Percentiles rank a stretch among this genome's conserved stretches.
These are phyloP conservation scores for Dinomys branickii DNA, from an alignment of 2,113 vertebrate genomes.

Conservation along the genomic window DNA sequence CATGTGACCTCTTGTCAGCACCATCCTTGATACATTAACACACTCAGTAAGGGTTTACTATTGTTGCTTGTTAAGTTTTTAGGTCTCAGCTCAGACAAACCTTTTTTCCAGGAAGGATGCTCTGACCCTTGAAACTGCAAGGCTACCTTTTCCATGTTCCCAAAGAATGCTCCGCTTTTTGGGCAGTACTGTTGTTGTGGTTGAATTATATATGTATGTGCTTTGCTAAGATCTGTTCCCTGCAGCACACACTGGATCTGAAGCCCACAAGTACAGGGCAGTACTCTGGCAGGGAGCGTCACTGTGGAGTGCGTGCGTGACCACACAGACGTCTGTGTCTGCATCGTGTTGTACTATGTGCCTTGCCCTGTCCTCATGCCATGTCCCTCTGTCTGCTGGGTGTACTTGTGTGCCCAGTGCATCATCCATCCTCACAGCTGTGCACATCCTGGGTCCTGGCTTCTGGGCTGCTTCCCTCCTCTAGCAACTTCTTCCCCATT, in stretches of 20 bases:
- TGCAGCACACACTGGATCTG: too few relatives aligned
- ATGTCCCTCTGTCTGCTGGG: not conserved
- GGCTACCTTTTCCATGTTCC: not conserved
- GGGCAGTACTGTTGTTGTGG: not conserved
- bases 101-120: not conserved
- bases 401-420: not conserved
- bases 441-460: not conserved
- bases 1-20: not conserved
- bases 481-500: not conserved
- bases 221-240: not conserved
- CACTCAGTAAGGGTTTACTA: fast-evolving
- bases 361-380: not conserved
- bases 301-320: not conserved
- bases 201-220: not conserved
- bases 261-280: not conserved
- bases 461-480: not conserved
- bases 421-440: not conserved
- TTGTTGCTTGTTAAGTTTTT: not conserved
- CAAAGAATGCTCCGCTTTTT: not conserved
- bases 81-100: not conserved
- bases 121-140: not conserved
- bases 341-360: not conserved
- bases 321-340: not conserved
- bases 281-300: too few relatives aligned
- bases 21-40: not conserved